A percentile compares a stretch with the other conserved stretches of the same genome.
Evolutionary conservation across 2,113 vertebrate species (phyloP).

Genomic region (Micromys minutus): DNA sequence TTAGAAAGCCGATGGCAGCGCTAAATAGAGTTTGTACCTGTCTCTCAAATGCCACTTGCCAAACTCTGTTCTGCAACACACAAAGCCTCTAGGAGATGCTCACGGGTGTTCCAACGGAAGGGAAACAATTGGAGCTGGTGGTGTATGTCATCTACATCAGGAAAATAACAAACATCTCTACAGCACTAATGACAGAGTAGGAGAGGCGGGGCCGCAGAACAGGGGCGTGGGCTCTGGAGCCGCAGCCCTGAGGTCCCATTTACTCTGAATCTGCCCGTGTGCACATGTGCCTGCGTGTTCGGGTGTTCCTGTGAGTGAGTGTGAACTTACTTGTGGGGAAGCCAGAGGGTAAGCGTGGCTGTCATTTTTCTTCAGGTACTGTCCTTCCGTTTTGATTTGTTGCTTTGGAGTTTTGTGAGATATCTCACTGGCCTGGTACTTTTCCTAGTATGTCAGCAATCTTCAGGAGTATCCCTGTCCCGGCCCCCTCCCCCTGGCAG

Average conservation of each 20-base stretch:
- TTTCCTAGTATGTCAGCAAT: not conserved
- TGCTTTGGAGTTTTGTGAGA: not conserved
- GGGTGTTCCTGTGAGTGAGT: not conserved
- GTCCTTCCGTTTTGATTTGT: not conserved
- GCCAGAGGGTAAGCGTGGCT: not conserved
- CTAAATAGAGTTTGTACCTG: not conserved
- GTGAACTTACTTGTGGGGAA: not conserved
- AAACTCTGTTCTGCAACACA: not conserved
- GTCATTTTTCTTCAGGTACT: not conserved
- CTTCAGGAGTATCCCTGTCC: not conserved
- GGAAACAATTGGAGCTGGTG: not conserved
- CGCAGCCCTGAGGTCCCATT: not conserved
- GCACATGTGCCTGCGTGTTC: not conserved
- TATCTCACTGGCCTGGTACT: not conserved
- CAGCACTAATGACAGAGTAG: not conserved
- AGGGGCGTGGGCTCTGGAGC: too few relatives aligned
- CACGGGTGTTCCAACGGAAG: not conserved
- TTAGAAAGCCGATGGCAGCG: not conserved
- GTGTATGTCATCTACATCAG: not conserved
- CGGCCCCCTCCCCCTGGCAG: accelerated
- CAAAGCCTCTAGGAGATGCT: not conserved
- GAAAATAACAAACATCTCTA: not conserved
- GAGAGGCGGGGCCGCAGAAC: accelerated
- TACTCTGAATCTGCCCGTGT: not conserved
- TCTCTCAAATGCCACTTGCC: not conserved